Conservation (phyloP, 92 coral and sea anemone species). For the Actinostola sp. region DNA sequence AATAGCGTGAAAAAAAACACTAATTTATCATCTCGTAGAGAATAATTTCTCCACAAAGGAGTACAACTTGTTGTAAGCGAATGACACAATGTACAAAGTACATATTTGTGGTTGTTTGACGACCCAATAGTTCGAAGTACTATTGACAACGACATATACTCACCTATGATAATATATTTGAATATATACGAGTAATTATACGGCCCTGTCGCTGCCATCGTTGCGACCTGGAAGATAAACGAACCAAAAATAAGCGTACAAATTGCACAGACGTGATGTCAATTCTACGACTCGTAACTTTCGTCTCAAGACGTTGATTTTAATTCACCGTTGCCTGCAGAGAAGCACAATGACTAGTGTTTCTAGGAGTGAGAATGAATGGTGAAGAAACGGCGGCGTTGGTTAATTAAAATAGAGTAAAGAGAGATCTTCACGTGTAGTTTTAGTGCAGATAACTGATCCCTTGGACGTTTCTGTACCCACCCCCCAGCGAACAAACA, state of each 20-base stretch:
- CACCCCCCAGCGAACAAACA: slow-evolving; percentile 47
- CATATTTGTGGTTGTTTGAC: neutral
- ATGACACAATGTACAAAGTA: too few species aligned
- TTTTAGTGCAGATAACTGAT: slow-evolving; percentile 13
- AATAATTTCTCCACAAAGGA: too few species aligned
- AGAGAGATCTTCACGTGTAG: slow-evolving; percentile 16
- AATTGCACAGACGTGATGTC: neutral
- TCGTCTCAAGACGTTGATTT: neutral
- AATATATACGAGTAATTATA: slow-evolving; percentile 98
- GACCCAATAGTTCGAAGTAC: too few species aligned
- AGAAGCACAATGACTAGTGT: neutral
- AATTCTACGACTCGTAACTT: neutral
- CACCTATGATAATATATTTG: slow-evolving; percentile 99
- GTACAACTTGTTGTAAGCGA: too few species aligned
- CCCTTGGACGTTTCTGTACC: slow-evolving; percentile 29
- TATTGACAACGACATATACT: slow-evolving; percentile 21
- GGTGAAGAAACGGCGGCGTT: neutral
- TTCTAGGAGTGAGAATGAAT: neutral
- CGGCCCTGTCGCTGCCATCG: slow-evolving; percentile 99
- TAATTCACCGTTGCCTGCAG: neutral
- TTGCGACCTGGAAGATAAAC: slow-evolving; percentile 46
- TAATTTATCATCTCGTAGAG: too few species aligned
- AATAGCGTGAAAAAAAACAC: too few species aligned
- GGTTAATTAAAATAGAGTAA: neutral
- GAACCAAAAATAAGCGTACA: neutral